phyloP scores from a whole-genome alignment of 2,797 vertebrate species.

The Pogoniulus pusillus region DNA sequence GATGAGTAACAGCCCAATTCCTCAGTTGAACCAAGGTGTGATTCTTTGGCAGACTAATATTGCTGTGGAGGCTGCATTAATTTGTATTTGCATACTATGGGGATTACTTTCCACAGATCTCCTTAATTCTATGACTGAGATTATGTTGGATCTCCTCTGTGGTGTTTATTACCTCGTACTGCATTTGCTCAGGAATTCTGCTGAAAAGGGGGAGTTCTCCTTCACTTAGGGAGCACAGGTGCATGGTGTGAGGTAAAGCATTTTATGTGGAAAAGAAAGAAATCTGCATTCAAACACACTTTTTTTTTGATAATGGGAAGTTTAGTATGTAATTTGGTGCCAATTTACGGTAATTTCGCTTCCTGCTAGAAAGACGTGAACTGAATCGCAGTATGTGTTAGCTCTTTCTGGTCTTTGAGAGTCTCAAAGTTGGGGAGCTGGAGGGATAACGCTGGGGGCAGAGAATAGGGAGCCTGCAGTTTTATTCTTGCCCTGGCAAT shows the following conservation, averaged over 20 bases:
- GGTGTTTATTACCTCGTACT: background rate
- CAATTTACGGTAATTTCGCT: constrained; percentile 7
- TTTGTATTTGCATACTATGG: constrained; percentile 34
- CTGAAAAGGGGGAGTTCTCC: background rate
- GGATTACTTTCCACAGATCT: background rate
- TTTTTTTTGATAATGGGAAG: constrained; percentile 7
- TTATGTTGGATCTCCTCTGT: background rate
- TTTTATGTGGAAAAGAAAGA: background rate
- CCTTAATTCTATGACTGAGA: constrained; percentile 23
- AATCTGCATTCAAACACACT: background rate
- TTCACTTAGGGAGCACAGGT: constrained; percentile 9
- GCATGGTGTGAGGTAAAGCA: background rate
- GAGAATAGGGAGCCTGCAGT: background rate
- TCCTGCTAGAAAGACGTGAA: background rate
- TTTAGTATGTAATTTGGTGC: constrained; percentile 28
- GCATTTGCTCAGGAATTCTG: constrained; percentile 21
- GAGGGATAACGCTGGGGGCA: background rate
- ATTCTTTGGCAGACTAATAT: constrained; percentile 23
- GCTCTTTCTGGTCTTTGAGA: background rate
- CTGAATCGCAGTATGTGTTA: background rate
- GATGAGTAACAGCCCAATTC: constrained; percentile 34
- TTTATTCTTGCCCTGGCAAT: constrained; percentile 26
- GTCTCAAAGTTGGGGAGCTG: background rate
- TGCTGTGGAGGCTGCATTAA: constrained; percentile 29
- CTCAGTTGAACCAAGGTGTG: constrained; percentile 22